phyloP scores from a whole-genome alignment of 2,113 vertebrate genomes.

The Pitta sordida region DNA sequence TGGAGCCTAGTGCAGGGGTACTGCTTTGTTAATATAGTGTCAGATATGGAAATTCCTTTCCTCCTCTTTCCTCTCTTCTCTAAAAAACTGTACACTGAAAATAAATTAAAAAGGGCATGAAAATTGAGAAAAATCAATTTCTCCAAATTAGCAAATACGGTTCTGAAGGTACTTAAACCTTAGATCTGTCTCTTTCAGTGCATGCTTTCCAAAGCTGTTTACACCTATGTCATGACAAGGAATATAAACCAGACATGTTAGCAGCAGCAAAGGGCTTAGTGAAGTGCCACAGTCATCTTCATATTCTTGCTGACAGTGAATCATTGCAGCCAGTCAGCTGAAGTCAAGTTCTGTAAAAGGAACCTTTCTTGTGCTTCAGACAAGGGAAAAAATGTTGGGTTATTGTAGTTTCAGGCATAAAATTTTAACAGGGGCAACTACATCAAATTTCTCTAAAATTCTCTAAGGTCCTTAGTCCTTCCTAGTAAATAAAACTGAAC shows the following conservation, averaged over 20 bases:
- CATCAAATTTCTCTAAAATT: background rate
- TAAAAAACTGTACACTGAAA: background rate
- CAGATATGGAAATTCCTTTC: background rate
- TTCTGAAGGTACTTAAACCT: background rate
- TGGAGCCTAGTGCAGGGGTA: background rate
- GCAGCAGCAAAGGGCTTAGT: constrained; percentile 1
- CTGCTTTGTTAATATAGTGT: background rate
- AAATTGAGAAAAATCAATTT: constrained; percentile 25
- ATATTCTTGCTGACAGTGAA: constrained; percentile 19
- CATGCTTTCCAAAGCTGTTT: background rate
- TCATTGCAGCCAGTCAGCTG: background rate
- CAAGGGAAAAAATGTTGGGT: background rate
- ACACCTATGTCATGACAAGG: background rate
- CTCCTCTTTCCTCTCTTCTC: background rate
- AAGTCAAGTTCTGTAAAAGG: constrained; percentile 9
- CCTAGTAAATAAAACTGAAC: background rate
- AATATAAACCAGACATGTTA: background rate
- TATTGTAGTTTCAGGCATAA: background rate
- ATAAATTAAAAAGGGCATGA: background rate
- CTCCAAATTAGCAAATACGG: background rate
- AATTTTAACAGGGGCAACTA: background rate
- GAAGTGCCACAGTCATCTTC: background rate
- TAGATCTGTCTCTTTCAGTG: background rate
- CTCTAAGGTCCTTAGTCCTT: background rate
- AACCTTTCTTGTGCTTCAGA: background rate